These are phyloP conservation scores for Anarsia innoxiella DNA, from an alignment of 2,888 invertebrate genomes.

Conservation along the genomic window DNA sequence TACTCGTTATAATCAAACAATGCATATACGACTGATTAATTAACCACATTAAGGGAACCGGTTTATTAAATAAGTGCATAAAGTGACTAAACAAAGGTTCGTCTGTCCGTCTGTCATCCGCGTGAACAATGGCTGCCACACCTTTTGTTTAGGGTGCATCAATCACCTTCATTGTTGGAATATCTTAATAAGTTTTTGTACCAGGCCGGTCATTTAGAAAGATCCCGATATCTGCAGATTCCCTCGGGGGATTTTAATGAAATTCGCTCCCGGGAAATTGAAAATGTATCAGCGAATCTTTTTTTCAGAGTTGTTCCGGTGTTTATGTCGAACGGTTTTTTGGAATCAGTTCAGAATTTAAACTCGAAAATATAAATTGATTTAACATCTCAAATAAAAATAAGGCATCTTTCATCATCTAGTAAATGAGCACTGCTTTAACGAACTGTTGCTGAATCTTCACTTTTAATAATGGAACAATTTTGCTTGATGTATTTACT, in stretches of 20 bases:
- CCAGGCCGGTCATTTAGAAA: constrained; percentile 68
- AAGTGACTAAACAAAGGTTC: constrained; percentile 38
- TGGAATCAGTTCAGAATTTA: no score
- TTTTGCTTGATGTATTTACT: no score
- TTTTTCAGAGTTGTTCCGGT: constrained; percentile 4
- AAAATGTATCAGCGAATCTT: constrained; percentile 20
- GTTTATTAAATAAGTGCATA: constrained; percentile 65
- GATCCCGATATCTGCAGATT: constrained; percentile 49
- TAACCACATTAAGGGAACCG: constrained; percentile 53
- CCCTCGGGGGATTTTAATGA: constrained; percentile 46
- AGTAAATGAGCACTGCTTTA: no score
- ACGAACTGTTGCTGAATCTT: no score
- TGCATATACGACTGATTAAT: constrained; percentile 55
- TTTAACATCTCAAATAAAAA: no score
- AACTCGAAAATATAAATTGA: no score
- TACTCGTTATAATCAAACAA: constrained; percentile 34
- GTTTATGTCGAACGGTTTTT: no score
- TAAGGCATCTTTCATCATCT: no score
- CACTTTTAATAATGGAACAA: no score
- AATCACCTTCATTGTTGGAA: constrained; percentile 66
- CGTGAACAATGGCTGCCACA: constrained; percentile 47
- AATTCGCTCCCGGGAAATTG: constrained; percentile 32
- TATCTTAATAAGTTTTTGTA: constrained; percentile 73
- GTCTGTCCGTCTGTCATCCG: constrained; percentile 36
- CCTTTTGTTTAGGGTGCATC: constrained; percentile 66